These are phyloP conservation scores for Perizoma affinitatum DNA, from an alignment of 2,888 invertebrate species.

Conservation along the genomic window DNA sequence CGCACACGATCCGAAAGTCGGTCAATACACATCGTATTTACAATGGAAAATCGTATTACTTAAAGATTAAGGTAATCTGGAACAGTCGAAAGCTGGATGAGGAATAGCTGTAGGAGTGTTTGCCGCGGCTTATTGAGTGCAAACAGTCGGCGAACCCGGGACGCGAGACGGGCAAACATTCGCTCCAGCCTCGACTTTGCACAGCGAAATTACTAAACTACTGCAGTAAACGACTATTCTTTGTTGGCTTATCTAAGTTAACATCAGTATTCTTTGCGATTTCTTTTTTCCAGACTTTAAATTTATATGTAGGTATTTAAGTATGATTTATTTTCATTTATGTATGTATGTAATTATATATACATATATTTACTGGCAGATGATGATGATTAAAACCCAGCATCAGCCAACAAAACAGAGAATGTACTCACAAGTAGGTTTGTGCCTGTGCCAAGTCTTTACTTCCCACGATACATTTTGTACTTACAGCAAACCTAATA, in stretches of 20 bases:
- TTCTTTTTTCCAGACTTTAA: neutral
- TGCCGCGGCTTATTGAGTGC: constrained; percentile 67
- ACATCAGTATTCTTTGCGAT: neutral
- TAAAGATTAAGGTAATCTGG: constrained; percentile 22
- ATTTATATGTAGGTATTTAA: too few relatives aligned
- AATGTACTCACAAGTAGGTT: too few relatives aligned
- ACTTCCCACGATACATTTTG: too few relatives aligned
- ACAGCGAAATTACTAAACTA: constrained; percentile 50
- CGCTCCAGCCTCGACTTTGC: constrained; percentile 41
- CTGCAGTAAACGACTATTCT: constrained; percentile 26
- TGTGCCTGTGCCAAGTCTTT: too few relatives aligned
- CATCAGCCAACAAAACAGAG: too few relatives aligned
- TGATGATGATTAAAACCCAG: too few relatives aligned
- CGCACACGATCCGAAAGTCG: constrained; percentile 10
- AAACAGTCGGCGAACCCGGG: constrained; percentile 49
- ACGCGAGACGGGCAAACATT: constrained; percentile 45
- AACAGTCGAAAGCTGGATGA: constrained; percentile 42
- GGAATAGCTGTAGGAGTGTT: constrained; percentile 57
- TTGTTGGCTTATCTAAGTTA: constrained; percentile 16
- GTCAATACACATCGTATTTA: constrained; percentile 8
- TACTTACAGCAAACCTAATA: too few relatives aligned
- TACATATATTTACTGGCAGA: too few relatives aligned
- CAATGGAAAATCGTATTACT: constrained; percentile 15
- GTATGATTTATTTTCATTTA: too few relatives aligned
- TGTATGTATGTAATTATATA: too few relatives aligned